Evolutionary conservation across 1,140 invertebrate species (phyloP), one percentile per base, ranked within the genome.

Genomic region (Anagrus nilaparvatae): DNA sequence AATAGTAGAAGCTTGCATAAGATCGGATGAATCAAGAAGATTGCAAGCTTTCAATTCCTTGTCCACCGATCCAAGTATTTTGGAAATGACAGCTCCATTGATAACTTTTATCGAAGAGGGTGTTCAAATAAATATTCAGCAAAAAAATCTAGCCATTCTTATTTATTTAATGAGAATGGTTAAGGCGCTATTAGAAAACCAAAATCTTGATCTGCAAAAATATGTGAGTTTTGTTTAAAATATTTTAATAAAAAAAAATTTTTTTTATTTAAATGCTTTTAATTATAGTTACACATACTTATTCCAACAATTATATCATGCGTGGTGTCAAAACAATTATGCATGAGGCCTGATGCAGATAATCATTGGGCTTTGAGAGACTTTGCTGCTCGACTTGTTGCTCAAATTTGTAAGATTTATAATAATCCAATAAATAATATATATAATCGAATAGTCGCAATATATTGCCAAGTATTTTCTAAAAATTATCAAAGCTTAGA

Each of bases 101-200:
- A 96, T 92, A 56, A 94, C 92, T 3, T 98, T 99, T 60, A 97
- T 99, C 54, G 87, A 90, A 0, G 96, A 99, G 70, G 95, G 96
- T 51, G 96, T 99, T 8, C 81, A 91, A 65, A 90, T 97, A 0
- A 99, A 99, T 73, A 91, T 99, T 8, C 94, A 97, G 0, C 94
- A 97, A 65, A 95, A 96, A 60, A 98, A 99, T 70, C 72, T 99
- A 34, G 96, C 96, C 0, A 71, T 99, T 30, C 75, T 99, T 1
- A 99, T 99, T 53, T 99, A 99, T 65, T 65, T 99, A 2, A 99
- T 99, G 95, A 72, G 96, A 53, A 98, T 99, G 92, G 90, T 97
- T 3, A 95, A 96, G 64, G 91, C 93, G 0, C 63, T 97, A 18
- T 73, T 96, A 17, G 92, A 96, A 49, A 99, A 99, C 69, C 87